Base-by-base conservation (phyloP, 2,888 invertebrate genomes). In the Lathronympha strigana region DNA sequence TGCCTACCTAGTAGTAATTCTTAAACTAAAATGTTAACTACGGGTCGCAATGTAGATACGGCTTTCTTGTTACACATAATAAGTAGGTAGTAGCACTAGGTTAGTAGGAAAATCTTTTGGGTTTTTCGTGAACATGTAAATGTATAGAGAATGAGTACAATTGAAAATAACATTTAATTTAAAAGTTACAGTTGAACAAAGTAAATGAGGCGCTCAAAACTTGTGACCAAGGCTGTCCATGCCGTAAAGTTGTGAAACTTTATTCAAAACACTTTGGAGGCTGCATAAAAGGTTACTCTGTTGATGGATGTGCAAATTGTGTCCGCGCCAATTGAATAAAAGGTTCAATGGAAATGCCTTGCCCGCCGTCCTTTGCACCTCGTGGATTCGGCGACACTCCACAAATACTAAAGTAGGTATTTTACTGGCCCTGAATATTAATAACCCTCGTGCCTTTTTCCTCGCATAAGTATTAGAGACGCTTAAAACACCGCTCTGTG, bases 371-470 rank as follows among this genome's bases (percentile, higher is more conserved):
- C 81, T 79, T 81, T 77, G 73, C 73, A 78, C 79, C 77, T 77
- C 75, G 71, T 68, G 70, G 74, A 75, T 72, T 74, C 79, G 74
- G 76, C 80, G 82, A 81, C 83, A 83, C 86, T 88, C 76, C 70
- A 83, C 77, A 80, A 75, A 78, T 73, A 75, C 74, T 76, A 73
- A 83, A 85, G 80, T 82, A 79, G 81, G 80, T 47, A 54, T 66
- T 66, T 82, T 79, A 82, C 84, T 80, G 76, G 79, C 73, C 76
- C 74, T 80, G 85, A 86, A 87, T 88, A 84, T 87, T 87, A 83
- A 87, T 81, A 81, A 71, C 71, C 79, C 81, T 82, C 77, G 76
- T 79, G 78, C 77, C 78, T 79, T 83, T 84, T 81, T 79, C 75
- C 82, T 79, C 82, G 79, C 77, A 76, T 81, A 80, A 75, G 77